Percentiles rank a stretch among this genome's conserved stretches.
Conservation (phyloP, 2,113 vertebrate species). For the Litocranius walleri region DNA sequence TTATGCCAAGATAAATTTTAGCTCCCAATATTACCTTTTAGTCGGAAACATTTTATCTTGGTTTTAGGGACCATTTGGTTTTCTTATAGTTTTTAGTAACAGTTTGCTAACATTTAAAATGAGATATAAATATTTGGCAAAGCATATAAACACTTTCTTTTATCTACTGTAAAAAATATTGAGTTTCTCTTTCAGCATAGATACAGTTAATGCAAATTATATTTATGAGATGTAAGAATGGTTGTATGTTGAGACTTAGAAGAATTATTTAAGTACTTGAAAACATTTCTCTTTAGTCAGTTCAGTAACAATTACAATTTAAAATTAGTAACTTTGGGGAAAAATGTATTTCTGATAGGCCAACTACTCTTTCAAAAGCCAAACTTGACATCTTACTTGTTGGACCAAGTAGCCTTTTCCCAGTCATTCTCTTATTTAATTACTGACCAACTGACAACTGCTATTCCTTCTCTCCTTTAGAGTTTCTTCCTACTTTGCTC, state of each 20-base stretch:
- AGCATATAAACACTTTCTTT: constrained; percentile 35
- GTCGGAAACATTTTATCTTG: constrained; percentile 49
- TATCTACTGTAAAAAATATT: neutral
- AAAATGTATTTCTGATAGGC: neutral
- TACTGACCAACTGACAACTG: neutral
- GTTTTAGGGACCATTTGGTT: constrained; percentile 16
- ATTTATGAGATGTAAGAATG: constrained; percentile 1
- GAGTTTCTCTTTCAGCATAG: constrained; percentile 23
- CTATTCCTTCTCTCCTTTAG: neutral
- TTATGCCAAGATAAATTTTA: constrained; percentile 62
- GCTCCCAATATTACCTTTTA: constrained; percentile 31
- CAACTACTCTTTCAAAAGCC: neutral
- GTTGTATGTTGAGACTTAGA: neutral
- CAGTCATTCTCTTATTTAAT: neutral
- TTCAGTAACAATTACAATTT: constrained; percentile 27
- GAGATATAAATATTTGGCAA: constrained; percentile 38
- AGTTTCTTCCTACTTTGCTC: neutral
- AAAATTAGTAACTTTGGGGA: neutral
- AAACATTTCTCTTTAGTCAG: constrained; percentile 24
- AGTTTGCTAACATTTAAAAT: constrained; percentile 30
- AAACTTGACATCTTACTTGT: neutral
- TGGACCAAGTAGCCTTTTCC: neutral
- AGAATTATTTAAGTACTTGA: neutral
- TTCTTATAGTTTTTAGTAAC: constrained; percentile 4
- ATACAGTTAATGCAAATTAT: constrained; percentile 26